Conservation (phyloP, 2,797 vertebrate species). For the Diplodus sargus region DNA sequence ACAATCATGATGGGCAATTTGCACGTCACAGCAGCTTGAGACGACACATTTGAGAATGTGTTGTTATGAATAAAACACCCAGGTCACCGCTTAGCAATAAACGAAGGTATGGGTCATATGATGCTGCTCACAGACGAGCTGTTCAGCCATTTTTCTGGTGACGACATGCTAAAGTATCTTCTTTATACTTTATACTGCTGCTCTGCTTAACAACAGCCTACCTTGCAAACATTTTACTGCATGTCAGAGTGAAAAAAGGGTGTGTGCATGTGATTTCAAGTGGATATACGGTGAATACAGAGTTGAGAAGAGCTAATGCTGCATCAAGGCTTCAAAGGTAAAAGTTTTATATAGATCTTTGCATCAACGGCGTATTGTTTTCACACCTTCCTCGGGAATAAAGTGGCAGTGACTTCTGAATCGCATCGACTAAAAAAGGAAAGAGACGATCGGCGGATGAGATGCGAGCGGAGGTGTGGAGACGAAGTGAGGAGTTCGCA, state of each 20-base stretch:
- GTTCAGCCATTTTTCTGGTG: too few species aligned
- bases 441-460: background rate
- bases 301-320: background rate
- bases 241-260: background rate
- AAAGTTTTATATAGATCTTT: too few species aligned
- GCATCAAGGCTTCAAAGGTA: too few species aligned
- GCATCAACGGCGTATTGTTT: background rate
- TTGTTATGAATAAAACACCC: too few species aligned
- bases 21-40: background rate
- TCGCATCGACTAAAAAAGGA: background rate
- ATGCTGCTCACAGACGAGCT: too few species aligned
- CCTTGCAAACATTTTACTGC: background rate
- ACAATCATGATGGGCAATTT: background rate
- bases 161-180: too few species aligned
- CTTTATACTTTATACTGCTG: background rate
- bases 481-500: conserved; percentile 34
- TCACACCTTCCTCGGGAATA: conserved; percentile 9
- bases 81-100: too few species aligned
- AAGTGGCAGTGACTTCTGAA: conserved; percentile 1
- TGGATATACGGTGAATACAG: background rate
- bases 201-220: background rate
- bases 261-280: background rate
- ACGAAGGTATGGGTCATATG: too few species aligned
- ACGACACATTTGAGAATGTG: too few species aligned
- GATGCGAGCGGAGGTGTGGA: conserved; percentile 24